These are phyloP conservation scores for Dolichoris vasculosae DNA, from an alignment of 1,140 invertebrate species.

Conservation along the genomic window DNA sequence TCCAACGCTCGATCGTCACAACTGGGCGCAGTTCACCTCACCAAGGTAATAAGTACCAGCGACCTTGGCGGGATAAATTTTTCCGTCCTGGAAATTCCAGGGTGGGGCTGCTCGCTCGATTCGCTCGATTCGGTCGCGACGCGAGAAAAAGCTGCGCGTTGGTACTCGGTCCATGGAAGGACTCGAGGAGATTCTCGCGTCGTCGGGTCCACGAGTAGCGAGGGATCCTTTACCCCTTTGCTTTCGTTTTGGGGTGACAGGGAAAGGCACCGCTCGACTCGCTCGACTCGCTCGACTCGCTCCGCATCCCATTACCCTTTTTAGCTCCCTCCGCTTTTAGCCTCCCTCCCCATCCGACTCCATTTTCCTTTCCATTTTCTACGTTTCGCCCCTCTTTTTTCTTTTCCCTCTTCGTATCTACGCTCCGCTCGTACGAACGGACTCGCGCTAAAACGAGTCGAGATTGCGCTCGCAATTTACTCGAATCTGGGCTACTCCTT, in stretches of 20 bases:
- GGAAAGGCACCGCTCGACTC: neutral
- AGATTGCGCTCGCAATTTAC: neutral
- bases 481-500: neutral
- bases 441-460: neutral
- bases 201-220: too few species aligned
- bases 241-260: neutral
- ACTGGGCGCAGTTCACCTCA: too few species aligned
- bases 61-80: neutral
- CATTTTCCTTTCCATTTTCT: neutral
- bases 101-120: neutral
- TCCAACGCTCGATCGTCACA: too few species aligned
- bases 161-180: neutral
- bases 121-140: neutral
- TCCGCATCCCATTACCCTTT: slow-evolving; percentile 41
- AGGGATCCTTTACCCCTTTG: too few species aligned
- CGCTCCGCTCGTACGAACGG: neutral
- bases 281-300: neutral
- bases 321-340: neutral
- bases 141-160: neutral
- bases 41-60: neutral
- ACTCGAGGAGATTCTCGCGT: too few species aligned
- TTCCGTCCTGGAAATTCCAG: neutral
- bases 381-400: neutral
- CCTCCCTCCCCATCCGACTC: neutral
- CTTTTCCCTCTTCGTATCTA: neutral